Conservation (phyloP, 2,888 invertebrate genomes). For the Cryptophagus acutangulus region DNA sequence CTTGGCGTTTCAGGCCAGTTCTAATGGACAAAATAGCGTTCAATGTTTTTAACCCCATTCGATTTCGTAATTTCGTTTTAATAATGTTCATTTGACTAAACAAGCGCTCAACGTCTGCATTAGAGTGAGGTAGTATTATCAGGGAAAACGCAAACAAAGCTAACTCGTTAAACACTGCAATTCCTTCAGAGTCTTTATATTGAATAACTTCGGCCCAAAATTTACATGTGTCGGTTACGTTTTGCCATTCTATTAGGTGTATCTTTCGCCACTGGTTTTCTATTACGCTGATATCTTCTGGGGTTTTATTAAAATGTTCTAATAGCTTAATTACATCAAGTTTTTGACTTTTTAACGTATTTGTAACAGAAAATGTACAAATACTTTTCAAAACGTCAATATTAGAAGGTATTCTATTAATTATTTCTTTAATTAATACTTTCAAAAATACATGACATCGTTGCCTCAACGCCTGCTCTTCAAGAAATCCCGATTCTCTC, state of each 20-base stretch:
- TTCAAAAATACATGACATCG: conserved; percentile 9
- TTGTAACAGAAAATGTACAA: conserved; percentile 8
- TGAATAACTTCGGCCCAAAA: conserved; percentile 14
- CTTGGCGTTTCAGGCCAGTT: not conserved
- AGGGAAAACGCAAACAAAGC: conserved; percentile 14
- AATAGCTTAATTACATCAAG: not conserved
- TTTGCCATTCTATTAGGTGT: not conserved
- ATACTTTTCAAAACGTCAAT: conserved; percentile 9
- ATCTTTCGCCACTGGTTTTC: not conserved
- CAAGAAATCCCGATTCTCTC: not conserved
- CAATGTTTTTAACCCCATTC: conserved; percentile 7
- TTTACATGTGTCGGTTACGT: not conserved
- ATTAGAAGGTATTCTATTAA: conserved; percentile 11
- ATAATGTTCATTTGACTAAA: conserved; percentile 21
- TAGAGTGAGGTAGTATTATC: conserved; percentile 21
- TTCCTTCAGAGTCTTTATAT: conserved; percentile 42
- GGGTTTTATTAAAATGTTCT: conserved; percentile 4
- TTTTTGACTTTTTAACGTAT: conserved; percentile 5
- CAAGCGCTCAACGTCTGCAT: conserved; percentile 22
- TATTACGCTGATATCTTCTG: not conserved
- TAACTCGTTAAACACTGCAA: conserved; percentile 39
- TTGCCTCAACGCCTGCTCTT: conserved; percentile 3
- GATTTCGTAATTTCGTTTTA: conserved; percentile 19
- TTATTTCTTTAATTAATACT: conserved; percentile 10
- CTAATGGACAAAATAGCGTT: conserved; percentile 4